phyloP scores from a whole-genome alignment of 1,140 invertebrate genomes.

The Atta cephalotes region DNA sequence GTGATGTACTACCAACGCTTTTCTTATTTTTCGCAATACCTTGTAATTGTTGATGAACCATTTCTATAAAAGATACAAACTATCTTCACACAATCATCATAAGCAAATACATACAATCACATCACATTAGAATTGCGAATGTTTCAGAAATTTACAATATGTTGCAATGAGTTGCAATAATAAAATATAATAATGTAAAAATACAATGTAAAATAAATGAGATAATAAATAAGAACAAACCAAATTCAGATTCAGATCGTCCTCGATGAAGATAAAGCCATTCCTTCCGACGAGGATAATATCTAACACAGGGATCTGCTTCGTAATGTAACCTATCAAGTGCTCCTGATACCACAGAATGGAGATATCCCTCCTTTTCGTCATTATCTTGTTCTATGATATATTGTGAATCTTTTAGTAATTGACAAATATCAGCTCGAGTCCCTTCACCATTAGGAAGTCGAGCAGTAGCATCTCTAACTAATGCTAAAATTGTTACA shows the following conservation, averaged over 20 bases:
- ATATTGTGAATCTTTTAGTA: slow-evolving; percentile 95
- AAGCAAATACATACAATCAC: neutral
- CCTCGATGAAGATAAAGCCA: slow-evolving; percentile 96
- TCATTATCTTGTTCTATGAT: slow-evolving; percentile 91
- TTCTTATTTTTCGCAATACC: slow-evolving; percentile 87
- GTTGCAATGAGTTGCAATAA: neutral
- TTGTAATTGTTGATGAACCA: slow-evolving; percentile 89
- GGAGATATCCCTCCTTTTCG: slow-evolving; percentile 87
- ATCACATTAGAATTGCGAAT: neutral
- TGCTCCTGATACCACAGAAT: slow-evolving; percentile 95
- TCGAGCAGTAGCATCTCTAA: slow-evolving; percentile 96
- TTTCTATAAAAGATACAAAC: slow-evolving; percentile 78
- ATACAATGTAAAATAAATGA: slow-evolving; percentile 34
- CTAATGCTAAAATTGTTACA: slow-evolving; percentile 96
- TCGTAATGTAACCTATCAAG: slow-evolving; percentile 95
- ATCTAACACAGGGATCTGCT: slow-evolving; percentile 95
- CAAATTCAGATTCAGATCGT: slow-evolving; percentile 86
- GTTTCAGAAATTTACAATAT: neutral
- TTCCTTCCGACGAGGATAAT: slow-evolving; percentile 94
- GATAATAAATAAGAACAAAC: slow-evolving; percentile 70
- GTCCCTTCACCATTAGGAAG: slow-evolving; percentile 98
- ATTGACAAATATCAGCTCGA: slow-evolving; percentile 94
- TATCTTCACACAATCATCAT: slow-evolving; percentile 11
- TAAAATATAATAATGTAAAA: neutral
- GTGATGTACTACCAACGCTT: slow-evolving; percentile 82